Evolutionary conservation across 2,888 invertebrate species (phyloP), one percentile per base, ranked within the genome.

Genomic region (Cryptus viduatorius): DNA sequence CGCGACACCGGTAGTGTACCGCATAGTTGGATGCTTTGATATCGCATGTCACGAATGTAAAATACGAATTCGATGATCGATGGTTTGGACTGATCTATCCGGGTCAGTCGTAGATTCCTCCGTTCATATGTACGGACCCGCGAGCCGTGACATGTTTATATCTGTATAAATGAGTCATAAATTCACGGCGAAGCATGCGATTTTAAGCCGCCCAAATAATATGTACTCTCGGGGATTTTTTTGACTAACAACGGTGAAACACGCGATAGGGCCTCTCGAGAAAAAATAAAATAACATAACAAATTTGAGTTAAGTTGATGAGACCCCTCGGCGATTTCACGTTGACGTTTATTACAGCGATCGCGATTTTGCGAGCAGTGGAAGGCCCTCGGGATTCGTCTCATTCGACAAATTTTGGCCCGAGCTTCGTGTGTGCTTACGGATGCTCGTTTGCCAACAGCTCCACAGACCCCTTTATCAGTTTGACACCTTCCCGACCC

Each of bases 11-110:
- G 69, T 73, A 44, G 79, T 42, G 24, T 16, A 56, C 53, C 14
- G 65, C 56, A 37, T 69, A 44, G 48, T 42, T 24, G 24, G 37
- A 5, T 48, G 67, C 79, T 82, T 84, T 84, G 84, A 82, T 82
- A 82, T 82, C 75, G 48, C 61, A 76, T 73, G 82, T 79, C 68
- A 64, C 73, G 73, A 69, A 69, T 73, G 68, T 61, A 79, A 37
- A 5, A 37, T 37, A 37, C 37, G 73, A 69, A 83, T 83, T 67
- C 61, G 68, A 61, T 79, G 76, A 84, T 78, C 80, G 73, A 82
- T 76, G 37, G 68, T 76, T 75, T 10, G 56, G 64, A 77, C 56
- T 71, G 73, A 84, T 79, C 65, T 76, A 76, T 82, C 65, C 69
- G 61, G 56, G 77, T 73, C 77, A 46, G 68, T 72, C 59, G 73